Evolutionary conservation across 2,888 invertebrate genomes (phyloP).

Genomic region (Sphinx pinastri): DNA sequence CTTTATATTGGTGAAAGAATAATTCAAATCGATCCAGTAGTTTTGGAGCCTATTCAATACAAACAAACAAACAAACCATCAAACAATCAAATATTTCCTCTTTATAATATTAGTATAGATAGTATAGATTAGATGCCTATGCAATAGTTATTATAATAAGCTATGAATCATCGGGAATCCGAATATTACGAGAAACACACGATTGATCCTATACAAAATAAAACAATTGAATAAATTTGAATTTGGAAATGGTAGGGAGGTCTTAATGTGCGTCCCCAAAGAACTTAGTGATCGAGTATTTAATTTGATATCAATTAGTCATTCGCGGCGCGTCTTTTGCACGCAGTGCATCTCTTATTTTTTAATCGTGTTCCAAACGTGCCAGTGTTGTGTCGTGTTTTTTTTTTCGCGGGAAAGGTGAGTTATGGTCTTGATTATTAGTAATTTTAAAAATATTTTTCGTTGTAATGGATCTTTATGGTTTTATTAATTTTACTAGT

Average conservation of each 20-base stretch:
- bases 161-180: no score
- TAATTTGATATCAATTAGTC: not conserved
- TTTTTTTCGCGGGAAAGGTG: constrained; percentile 18
- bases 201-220: not conserved
- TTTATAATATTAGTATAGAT: no score
- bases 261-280: not conserved
- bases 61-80: no score
- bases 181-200: no score
- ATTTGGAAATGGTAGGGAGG: constrained; percentile 1
- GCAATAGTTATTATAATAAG: no score
- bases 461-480: not conserved
- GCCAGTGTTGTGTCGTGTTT: constrained; percentile 20
- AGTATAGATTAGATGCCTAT: no score
- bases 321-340: constrained; percentile 2
- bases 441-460: not conserved
- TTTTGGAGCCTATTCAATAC: no score
- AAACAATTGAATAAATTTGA: not conserved
- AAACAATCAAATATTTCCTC: no score
- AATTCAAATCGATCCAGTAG: no score
- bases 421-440: not conserved
- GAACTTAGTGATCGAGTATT: not conserved
- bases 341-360: not conserved
- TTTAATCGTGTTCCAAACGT: not conserved
- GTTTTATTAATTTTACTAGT: not conserved
- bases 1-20: no score